Conservation (phyloP, 2,888 invertebrate genomes). For the Xylota sylvarum region DNA sequence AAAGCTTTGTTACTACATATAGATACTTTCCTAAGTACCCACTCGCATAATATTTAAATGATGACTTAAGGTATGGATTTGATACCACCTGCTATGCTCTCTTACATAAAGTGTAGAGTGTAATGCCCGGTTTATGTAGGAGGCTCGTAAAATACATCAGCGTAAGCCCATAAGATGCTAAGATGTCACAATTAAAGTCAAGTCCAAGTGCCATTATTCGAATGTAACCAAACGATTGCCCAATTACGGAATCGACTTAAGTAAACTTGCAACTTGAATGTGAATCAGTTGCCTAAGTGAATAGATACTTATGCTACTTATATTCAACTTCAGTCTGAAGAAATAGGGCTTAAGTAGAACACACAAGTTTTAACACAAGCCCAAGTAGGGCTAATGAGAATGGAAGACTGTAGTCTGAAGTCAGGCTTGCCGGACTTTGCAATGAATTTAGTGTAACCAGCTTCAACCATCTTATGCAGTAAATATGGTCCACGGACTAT, state of each 20-base stretch:
- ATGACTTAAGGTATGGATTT: neutral
- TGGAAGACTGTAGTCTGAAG: no score
- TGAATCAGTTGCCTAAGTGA: neutral
- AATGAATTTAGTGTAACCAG: no score
- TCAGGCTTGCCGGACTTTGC: no score
- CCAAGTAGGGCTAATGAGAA: neutral
- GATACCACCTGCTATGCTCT: neutral
- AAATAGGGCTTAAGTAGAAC: neutral
- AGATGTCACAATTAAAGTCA: constrained; percentile 34
- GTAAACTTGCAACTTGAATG: neutral
- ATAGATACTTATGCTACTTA: constrained; percentile 2
- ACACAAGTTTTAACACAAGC: neutral
- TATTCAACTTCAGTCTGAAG: neutral
- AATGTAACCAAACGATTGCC: constrained; percentile 27
- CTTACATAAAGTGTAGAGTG: neutral
- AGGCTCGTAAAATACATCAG: neutral
- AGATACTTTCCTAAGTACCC: constrained; percentile 7
- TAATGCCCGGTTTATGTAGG: neutral
- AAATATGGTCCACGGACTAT: no score
- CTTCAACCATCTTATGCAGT: no score
- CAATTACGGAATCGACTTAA: constrained; percentile 16
- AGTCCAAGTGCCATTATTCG: constrained; percentile 19
- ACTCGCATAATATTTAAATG: constrained; percentile 23
- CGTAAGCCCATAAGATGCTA: constrained; percentile 13
- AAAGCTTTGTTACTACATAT: neutral